Evolutionary conservation across 1,140 invertebrate species (phyloP).

Genomic region (Plodia interpunctella): DNA sequence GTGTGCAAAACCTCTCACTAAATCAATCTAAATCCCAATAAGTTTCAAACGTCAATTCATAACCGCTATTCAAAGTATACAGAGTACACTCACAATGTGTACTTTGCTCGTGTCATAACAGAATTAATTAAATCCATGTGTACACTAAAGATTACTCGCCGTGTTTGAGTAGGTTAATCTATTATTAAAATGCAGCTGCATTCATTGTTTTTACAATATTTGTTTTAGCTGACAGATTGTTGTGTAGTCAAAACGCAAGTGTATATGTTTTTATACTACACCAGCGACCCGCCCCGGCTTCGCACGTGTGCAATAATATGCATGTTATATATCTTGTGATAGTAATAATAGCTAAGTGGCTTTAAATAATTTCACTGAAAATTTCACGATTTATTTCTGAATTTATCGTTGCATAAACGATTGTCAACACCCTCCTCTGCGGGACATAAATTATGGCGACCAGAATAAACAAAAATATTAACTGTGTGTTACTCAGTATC

Average conservation of each 20-base stretch:
- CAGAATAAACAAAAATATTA: constrained; percentile 36
- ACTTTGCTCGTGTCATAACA: constrained; percentile 11
- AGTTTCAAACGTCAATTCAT: neutral
- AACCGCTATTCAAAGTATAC: constrained; percentile 4
- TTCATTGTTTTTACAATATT: neutral
- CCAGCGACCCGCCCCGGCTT: too few species aligned
- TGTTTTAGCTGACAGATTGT: neutral
- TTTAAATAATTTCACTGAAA: too few species aligned
- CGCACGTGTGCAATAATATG: too few species aligned
- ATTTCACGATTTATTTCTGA: neutral
- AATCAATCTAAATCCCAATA: neutral
- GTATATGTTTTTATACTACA: too few species aligned
- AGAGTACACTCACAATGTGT: neutral
- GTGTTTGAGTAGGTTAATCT: constrained; percentile 10
- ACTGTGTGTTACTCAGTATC: constrained; percentile 25
- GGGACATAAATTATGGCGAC: constrained; percentile 25
- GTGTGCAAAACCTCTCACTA: neutral
- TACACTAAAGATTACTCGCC: constrained; percentile 12
- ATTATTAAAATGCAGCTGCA: constrained; percentile 14
- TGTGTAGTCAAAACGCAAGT: neutral
- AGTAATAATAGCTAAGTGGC: too few species aligned
- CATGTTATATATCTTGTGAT: too few species aligned
- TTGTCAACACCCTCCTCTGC: constrained; percentile 2
- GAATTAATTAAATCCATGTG: constrained; percentile 14
- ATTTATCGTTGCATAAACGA: constrained; percentile 7